Conservation (phyloP, 2,888 invertebrate species). For the Rhingia campestris region DNA sequence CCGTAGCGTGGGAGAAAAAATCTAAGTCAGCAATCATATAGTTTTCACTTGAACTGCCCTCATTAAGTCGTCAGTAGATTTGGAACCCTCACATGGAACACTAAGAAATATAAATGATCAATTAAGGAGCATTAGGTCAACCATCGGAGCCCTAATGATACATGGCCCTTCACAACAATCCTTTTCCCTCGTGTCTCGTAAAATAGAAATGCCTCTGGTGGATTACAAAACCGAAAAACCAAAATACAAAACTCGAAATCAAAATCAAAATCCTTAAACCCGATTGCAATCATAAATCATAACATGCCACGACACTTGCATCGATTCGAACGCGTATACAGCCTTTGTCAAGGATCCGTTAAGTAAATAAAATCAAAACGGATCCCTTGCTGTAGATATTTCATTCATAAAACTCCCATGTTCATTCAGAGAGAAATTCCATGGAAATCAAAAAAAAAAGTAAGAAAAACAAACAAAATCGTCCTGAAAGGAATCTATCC, state of each 20-base stretch:
- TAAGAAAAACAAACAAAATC: constrained; percentile 42
- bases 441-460: constrained; percentile 25
- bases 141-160: constrained; percentile 45
- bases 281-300: constrained; percentile 58
- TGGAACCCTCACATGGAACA: constrained; percentile 1
- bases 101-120: constrained; percentile 52
- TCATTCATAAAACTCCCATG: constrained; percentile 53
- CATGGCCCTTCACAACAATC: constrained; percentile 25
- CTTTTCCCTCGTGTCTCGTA: constrained; percentile 38
- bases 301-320: constrained; percentile 56
- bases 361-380: constrained; percentile 34
- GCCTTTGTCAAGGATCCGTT: constrained; percentile 46
- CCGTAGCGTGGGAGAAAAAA: constrained; percentile 51
- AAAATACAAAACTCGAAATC: constrained; percentile 34
- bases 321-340: constrained; percentile 28
- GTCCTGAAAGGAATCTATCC: constrained; percentile 19
- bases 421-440: constrained; percentile 16
- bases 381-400: constrained; percentile 8
- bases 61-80: background rate
- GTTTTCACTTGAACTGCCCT: constrained; percentile 15
- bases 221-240: constrained; percentile 50
- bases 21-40: background rate
- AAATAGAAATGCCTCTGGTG: constrained; percentile 13
- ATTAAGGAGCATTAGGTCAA: constrained; percentile 66
- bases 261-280: background rate